Evolutionary conservation across 2,888 invertebrate species (phyloP), one percentile per base, ranked within the genome.

Genomic region (Mycalesis mineus): DNA sequence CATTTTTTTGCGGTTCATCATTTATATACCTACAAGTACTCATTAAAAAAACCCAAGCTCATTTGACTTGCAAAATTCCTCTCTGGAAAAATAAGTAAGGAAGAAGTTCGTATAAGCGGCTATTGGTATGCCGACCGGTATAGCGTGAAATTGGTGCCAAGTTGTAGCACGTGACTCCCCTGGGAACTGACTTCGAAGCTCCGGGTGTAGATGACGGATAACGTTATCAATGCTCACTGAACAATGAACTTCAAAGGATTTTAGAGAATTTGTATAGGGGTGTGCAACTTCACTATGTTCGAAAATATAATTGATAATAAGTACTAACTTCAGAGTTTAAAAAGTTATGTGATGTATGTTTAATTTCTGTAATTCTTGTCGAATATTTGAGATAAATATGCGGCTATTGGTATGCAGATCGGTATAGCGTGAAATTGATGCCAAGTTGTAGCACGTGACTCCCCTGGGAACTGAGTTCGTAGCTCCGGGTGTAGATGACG

Each of bases 161-260:
- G 54, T 57, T 61, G 54, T 50, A 60, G 61, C 62, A 58, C 61
- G 57, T 56, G 50, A 57, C 42, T 57, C 63, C 61, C 61, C 41
- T 55, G 60, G 58, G 63, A 64, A 59, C 61, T 65, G 61, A 65
- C 64, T 67, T 65, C 65, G 60, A 64, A 61, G 54, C 63, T 64
- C 57, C 48, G 60, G 65, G 65, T 66, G 62, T 61, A 59, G 63
- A 65, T 65, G 65, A 62, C 57, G 51, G 63, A 64, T 66, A 63
- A 42, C 42, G 33, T 33, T 33, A 15, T 36, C 42, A 22, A 33
- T 36, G 29, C 42, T 53, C 51, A 31, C 29, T 29, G 41, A 41
- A 51, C 41, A 29, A 22, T 22, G 22, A 22, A 22, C 22, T 31
- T 28, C 44, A 28, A 28, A 44, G 14, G 36, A 11, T 36, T 36